Conservation (phyloP, 2,888 invertebrate genomes). For the Sipha maydis region DNA sequence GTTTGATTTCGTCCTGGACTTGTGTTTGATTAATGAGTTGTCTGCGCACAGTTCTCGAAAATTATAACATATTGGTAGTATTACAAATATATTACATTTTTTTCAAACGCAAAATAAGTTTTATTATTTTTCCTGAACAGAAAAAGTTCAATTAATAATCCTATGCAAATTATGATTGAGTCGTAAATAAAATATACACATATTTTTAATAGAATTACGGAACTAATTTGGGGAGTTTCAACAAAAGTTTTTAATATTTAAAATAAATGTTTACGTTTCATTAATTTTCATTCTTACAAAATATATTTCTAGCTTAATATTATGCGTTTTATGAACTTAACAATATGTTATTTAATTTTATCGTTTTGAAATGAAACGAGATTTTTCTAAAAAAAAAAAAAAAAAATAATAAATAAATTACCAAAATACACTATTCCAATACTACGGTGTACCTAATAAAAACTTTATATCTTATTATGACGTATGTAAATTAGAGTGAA, state of each 20-base stretch:
- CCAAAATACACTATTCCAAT: too few species aligned
- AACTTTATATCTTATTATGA: neutral
- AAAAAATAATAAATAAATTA: too few species aligned
- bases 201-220: neutral
- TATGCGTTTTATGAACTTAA: neutral
- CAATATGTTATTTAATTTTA: neutral
- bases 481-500: neutral
- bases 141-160: constrained; percentile 1
- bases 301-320: neutral
- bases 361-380: constrained; percentile 5
- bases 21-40: neutral
- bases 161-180: neutral
- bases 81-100: neutral
- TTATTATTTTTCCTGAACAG: neutral
- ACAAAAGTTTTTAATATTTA: neutral
- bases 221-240: neutral
- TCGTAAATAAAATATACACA: neutral
- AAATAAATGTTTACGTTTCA: constrained; percentile 33
- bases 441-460: too few species aligned
- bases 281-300: constrained; percentile 4
- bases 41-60: neutral
- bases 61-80: neutral
- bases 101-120: neutral
- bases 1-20: neutral
- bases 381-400: too few species aligned